Conservation (phyloP, 2,888 invertebrate species). For the Ochropleura plecta region DNA sequence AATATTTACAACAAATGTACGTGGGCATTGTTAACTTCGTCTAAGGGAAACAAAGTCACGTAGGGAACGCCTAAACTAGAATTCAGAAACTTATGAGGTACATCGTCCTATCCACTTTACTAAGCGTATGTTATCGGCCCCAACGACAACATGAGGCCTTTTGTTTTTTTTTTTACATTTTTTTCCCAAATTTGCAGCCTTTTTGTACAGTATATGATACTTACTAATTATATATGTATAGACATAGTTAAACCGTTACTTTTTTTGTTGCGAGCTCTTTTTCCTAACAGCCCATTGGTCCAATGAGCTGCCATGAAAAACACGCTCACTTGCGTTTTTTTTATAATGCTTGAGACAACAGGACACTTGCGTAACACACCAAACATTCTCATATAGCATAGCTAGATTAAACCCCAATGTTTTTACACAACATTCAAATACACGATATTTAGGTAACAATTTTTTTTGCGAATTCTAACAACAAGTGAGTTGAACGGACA, state of each 20-base stretch:
- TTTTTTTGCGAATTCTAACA: constrained; percentile 70
- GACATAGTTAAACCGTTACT: constrained; percentile 83
- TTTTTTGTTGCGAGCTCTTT: constrained; percentile 57
- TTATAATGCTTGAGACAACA: constrained; percentile 76
- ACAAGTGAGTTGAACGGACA: constrained; percentile 72
- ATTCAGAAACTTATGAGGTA: constrained; percentile 87
- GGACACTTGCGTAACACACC: constrained; percentile 80
- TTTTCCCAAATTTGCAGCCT: constrained; percentile 59
- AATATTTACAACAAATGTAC: constrained; percentile 82
- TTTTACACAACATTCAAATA: constrained; percentile 77
- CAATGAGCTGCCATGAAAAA: constrained; percentile 72
- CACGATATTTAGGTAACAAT: constrained; percentile 76
- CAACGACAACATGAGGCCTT: constrained; percentile 83
- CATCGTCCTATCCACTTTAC: constrained; percentile 86
- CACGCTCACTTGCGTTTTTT: constrained; percentile 74
- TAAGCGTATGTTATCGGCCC: constrained; percentile 89
- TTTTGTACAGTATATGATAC: constrained; percentile 62
- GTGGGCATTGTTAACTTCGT: constrained; percentile 66
- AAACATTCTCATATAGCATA: constrained; percentile 75
- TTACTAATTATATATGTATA: constrained; percentile 67
- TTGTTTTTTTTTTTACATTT: constrained; percentile 74
- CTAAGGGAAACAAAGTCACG: constrained; percentile 74
- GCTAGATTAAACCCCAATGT: constrained; percentile 81
- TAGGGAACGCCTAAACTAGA: constrained; percentile 75
- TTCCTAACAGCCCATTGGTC: constrained; percentile 45